A percentile compares a stretch with the other conserved stretches of the same genome.
phyloP scores from a whole-genome alignment of 1,140 invertebrate species.

The Dinothrombium tinctorium region DNA sequence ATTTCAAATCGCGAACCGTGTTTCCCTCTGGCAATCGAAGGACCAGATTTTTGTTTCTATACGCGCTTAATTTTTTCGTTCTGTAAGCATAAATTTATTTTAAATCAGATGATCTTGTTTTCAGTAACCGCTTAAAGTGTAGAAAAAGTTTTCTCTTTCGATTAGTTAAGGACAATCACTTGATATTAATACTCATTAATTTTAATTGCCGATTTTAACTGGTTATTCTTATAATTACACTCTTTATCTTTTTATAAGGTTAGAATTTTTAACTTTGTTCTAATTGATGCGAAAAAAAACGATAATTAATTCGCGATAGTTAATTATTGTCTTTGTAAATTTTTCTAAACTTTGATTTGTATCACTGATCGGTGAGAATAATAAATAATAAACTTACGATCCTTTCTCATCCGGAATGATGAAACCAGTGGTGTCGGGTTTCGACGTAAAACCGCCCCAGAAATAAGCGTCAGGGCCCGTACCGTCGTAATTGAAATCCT shows the following conservation, averaged over 20 bases:
- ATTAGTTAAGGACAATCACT: no score
- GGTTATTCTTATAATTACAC: no score
- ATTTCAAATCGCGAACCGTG: conserved; percentile 58
- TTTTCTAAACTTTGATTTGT: no score
- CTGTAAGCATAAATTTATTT: no score
- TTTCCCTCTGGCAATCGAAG: conserved; percentile 53
- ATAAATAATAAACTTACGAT: conserved; percentile 9
- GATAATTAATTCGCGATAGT: background rate
- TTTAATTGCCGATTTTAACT: no score
- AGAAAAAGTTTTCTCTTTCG: no score
- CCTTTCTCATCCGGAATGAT: conserved; percentile 63
- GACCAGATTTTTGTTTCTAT: conserved; percentile 52
- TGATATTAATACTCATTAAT: no score
- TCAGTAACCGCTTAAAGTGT: no score
- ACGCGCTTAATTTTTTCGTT: conserved; percentile 28
- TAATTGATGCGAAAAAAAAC: background rate
- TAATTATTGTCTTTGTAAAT: no score
- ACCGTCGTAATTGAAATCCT: conserved; percentile 43
- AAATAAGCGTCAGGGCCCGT: conserved; percentile 39
- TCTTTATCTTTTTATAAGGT: no score
- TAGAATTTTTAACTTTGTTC: background rate
- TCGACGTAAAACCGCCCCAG: conserved; percentile 52
- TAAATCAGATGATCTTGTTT: no score
- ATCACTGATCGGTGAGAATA: no score
- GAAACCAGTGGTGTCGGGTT: conserved; percentile 62